Evolutionary conservation across 2,888 invertebrate genomes (phyloP).

Genomic region (Elegia similella): DNA sequence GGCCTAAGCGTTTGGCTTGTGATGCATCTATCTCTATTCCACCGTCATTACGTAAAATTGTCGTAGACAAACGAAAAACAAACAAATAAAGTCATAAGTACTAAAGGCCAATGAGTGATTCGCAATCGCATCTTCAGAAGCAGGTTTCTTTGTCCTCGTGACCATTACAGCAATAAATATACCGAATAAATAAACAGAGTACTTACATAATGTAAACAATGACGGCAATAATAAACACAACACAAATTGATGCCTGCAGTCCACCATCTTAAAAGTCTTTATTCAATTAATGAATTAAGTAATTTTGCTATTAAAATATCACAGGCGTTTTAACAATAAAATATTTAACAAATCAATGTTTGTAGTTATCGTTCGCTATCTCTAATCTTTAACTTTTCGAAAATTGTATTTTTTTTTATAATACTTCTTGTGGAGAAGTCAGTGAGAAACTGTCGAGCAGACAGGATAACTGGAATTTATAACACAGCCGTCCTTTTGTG

Average conservation of each 20-base stretch:
- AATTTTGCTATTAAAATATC: constrained; percentile 17
- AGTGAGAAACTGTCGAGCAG: constrained; percentile 6
- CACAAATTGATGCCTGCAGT: constrained; percentile 30
- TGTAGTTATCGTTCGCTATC: not conserved
- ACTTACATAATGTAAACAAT: constrained; percentile 48
- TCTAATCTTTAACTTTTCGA: not conserved
- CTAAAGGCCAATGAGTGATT: too few species aligned
- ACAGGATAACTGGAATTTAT: constrained; percentile 43
- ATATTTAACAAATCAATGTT: not conserved
- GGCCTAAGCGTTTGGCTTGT: too few species aligned
- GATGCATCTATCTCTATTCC: too few species aligned
- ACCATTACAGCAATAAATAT: too few species aligned
- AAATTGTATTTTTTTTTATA: not conserved
- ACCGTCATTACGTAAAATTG: too few species aligned
- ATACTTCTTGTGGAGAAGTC: not conserved
- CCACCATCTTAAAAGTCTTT: constrained; percentile 25
- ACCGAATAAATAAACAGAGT: constrained; percentile 6
- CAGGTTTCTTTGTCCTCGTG: too few species aligned
- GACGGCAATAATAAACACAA: constrained; percentile 41
- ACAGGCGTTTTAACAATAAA: constrained; percentile 27
- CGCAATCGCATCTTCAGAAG: too few species aligned
- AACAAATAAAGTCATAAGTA: too few species aligned
- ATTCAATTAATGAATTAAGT: constrained; percentile 26
- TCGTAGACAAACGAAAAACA: too few species aligned
- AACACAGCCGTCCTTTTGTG: constrained; percentile 42